Evolutionary conservation across 2,113 vertebrate genomes (phyloP), one percentile per base, ranked within the genome.

Genomic region (Proterorhinus semilunaris): DNA sequence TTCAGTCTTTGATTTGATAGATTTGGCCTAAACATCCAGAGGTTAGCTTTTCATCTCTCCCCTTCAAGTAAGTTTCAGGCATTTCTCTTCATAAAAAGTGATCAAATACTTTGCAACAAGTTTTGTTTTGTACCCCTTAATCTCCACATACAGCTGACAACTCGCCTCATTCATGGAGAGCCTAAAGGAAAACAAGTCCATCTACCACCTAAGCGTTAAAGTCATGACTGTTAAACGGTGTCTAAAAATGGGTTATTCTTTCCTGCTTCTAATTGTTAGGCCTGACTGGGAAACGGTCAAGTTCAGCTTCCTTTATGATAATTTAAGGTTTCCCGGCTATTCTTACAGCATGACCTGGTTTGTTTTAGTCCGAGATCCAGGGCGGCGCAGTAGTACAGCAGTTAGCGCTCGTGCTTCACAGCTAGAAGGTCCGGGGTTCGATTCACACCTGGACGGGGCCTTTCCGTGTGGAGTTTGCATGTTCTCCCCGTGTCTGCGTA

Each of bases 1-100:
- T 8, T 58, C 65, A 11, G 59, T n/a, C 52, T 21, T 69, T 71
- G 62, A 65, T 70, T 15, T 36, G 27, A 36, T 36, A 36, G 27
- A 36, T 36, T 36, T 36, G 42, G 75, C n/a, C 64, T 7, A 47
- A 47, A 47, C 7, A 47, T 47, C 46, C 10, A 47, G 55, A 5
- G 4, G 27, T 57, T 57, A 17, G 9, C 54, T 12, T 3, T 11
- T 57, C 54, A 42, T 12, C 6, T 58, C 55, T 42, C 10, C 6
- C 2, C 5, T 6, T 58, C 7, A 7, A 16, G 12, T 12, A 58
- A 6, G 17, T 58, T 58, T 27, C 2, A 15, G 27, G 27, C 55
- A 43, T 58, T 58, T 58, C 54, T 21, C 27, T 17, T 12, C 21
- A 17, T 8, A 53, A 47, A 47, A 47, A 47, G 46, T 6, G 46